Conservation (phyloP, 2,113 vertebrate genomes). For the Phylloscopus trochilus region DNA sequence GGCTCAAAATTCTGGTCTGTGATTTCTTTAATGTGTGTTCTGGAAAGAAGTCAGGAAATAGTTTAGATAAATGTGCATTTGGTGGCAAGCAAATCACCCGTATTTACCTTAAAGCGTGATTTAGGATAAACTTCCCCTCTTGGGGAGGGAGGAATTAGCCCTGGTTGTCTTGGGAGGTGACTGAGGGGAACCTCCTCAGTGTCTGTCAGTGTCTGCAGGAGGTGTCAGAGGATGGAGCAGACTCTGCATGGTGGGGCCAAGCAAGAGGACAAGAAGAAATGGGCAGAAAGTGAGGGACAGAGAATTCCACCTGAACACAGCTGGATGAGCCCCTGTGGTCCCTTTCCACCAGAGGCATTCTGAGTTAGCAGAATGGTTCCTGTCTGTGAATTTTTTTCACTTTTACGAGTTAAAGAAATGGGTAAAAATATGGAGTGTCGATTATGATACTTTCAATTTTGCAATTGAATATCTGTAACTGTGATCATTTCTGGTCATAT, state of each 20-base stretch:
- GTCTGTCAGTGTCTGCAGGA: not conserved
- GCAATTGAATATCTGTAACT: not conserved
- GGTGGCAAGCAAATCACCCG: not conserved
- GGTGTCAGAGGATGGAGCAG: not conserved
- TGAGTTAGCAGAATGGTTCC: not conserved
- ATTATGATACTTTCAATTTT: not conserved
- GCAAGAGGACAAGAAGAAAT: not conserved
- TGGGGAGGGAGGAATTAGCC: not conserved
- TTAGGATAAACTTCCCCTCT: not conserved
- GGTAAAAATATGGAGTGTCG: fast-evolving
- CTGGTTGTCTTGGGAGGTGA: not conserved
- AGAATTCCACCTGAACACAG: fast-evolving
- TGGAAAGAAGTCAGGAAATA: not conserved
- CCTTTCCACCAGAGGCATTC: not conserved
- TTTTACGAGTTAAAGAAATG: not conserved
- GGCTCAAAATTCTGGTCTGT: not conserved
- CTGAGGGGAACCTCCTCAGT: not conserved
- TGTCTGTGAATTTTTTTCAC: not conserved
- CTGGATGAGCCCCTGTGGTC: too few relatives aligned
- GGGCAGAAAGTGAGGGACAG: not conserved
- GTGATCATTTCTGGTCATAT: not conserved
- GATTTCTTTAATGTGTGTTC: not conserved
- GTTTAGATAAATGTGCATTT: not conserved
- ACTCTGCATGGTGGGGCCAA: not conserved
- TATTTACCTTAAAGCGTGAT: not conserved